Conservation (phyloP, 2,888 invertebrate species). For the Cryptocephalus moraei region DNA sequence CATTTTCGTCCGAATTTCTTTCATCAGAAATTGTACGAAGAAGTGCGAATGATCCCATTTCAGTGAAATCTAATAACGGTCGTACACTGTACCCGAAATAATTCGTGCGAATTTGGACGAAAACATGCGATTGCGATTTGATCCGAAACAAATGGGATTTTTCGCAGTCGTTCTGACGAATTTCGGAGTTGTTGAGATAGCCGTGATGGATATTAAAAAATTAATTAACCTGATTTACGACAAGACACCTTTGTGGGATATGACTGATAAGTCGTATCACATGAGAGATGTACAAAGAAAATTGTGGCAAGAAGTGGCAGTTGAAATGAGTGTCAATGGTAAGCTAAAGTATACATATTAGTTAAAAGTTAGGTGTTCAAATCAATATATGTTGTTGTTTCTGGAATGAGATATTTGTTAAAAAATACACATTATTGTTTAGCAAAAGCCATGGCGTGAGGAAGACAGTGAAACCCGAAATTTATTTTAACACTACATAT, state of each 20-base stretch:
- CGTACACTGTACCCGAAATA: background rate
- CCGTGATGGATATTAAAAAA: background rate
- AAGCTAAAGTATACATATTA: conserved; percentile 1
- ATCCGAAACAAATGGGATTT: background rate
- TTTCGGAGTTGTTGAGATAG: no score
- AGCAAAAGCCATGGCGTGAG: no score
- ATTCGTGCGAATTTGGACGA: background rate
- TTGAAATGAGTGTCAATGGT: conserved; percentile 4
- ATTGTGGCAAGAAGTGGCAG: conserved; percentile 6
- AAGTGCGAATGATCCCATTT: background rate
- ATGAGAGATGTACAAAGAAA: conserved; percentile 6
- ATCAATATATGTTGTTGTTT: no score
- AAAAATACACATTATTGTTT: no score
- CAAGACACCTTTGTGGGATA: background rate
- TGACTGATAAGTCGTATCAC: conserved; percentile 1
- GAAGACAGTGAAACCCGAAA: background rate
- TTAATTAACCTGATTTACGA: background rate
- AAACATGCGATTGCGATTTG: background rate
- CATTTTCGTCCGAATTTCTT: background rate
- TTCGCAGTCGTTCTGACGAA: no score
- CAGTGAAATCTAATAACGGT: background rate
- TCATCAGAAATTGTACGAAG: background rate
- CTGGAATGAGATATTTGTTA: no score
- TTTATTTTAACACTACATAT: background rate
- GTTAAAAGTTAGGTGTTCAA: no score